These are phyloP conservation scores for Tortrix viridana DNA, from an alignment of 2,888 invertebrate genomes.

Conservation along the genomic window DNA sequence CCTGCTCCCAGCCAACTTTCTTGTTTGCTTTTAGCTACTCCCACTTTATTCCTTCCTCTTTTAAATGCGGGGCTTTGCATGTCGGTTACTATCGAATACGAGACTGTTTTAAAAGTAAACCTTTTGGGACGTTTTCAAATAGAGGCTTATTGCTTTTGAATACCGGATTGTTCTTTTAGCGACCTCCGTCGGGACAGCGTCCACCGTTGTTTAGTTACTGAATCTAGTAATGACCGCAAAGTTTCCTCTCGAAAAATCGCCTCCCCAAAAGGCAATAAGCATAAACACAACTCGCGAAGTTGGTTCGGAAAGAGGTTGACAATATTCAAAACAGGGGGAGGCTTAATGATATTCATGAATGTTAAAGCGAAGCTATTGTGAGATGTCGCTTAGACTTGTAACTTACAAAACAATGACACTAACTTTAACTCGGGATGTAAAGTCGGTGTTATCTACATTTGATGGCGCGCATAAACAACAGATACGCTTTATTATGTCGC, in stretches of 20 bases:
- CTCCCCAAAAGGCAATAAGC: constrained; percentile 66
- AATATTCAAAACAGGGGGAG: constrained; percentile 75
- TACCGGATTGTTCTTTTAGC: constrained; percentile 66
- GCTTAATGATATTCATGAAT: constrained; percentile 81
- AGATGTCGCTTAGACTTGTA: constrained; percentile 79
- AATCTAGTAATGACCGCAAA: constrained; percentile 59
- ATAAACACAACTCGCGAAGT: constrained; percentile 69
- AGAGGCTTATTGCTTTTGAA: constrained; percentile 69
- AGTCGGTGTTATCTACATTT: constrained; percentile 74
- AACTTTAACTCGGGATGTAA: constrained; percentile 77
- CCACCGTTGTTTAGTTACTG: constrained; percentile 56
- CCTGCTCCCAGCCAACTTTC: constrained; percentile 66
- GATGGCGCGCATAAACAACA: constrained; percentile 74
- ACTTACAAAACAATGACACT: constrained; percentile 81
- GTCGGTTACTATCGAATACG: constrained; percentile 66
- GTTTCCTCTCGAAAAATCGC: constrained; percentile 52
- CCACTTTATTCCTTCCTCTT: constrained; percentile 69
- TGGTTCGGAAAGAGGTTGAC: constrained; percentile 61
- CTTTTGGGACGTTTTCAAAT: constrained; percentile 69
- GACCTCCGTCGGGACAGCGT: constrained; percentile 48
- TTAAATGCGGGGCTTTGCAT: constrained; percentile 72
- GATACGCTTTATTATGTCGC: constrained; percentile 68
- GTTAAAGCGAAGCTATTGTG: constrained; percentile 73
- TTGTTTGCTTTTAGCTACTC: constrained; percentile 66
- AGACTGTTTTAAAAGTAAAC: constrained; percentile 68